These are phyloP conservation scores for Herpetotheres cachinnans DNA, from an alignment of 2,113 vertebrate species.

Conservation along the genomic window DNA sequence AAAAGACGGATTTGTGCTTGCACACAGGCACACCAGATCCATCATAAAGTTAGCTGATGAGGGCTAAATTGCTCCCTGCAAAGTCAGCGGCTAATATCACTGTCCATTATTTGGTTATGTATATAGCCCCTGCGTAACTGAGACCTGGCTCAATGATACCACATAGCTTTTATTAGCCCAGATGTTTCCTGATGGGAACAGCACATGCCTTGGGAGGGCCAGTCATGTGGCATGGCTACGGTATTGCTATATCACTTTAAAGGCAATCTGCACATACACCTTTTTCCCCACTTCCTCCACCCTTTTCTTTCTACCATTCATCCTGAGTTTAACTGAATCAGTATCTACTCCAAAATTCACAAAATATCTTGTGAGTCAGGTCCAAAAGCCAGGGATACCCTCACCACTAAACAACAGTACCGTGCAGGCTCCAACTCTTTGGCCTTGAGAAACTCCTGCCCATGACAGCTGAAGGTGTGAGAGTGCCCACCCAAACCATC, in stretches of 20 bases:
- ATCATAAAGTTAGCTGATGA: neutral
- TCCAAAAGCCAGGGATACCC: neutral
- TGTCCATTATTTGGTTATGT: neutral
- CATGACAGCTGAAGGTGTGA: neutral
- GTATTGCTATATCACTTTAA: neutral
- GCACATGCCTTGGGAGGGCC: neutral
- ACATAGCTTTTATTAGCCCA: neutral
- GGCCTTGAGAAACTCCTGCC: neutral
- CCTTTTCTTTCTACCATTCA: neutral
- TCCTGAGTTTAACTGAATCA: neutral
- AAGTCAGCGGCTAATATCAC: neutral
- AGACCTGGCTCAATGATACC: neutral
- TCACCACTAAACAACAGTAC: neutral
- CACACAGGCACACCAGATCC: neutral
- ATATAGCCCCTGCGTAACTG: neutral
- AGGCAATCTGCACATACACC: neutral
- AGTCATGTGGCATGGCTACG: neutral
- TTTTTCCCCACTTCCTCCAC: neutral
- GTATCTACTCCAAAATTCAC: neutral
- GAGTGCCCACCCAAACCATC: neutral
- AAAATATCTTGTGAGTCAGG: neutral
- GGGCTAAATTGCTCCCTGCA: neutral
- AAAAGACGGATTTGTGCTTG: neutral
- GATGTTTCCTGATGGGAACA: slow-evolving; percentile 18
- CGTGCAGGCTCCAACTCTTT: neutral